phyloP scores from a whole-genome alignment of 2,888 invertebrate genomes.

The Phytoseiulus persimilis region DNA sequence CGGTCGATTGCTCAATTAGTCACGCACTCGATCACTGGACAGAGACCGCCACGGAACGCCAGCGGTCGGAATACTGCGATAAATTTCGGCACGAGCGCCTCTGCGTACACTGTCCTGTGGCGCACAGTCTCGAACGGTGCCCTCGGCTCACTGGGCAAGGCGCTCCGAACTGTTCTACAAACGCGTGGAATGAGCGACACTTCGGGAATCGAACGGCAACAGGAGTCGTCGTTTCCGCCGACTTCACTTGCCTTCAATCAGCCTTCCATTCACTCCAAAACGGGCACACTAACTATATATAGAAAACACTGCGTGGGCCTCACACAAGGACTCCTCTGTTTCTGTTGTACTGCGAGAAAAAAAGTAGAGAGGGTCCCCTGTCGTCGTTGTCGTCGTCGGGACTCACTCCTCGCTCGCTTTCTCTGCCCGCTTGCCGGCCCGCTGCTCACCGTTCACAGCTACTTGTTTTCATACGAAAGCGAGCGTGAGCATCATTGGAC shows the following conservation, averaged over 20 bases:
- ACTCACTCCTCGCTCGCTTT: neutral
- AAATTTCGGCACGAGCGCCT: no score
- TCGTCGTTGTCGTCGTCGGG: neutral
- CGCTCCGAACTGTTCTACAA: neutral
- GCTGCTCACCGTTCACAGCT: neutral
- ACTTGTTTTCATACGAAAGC: neutral
- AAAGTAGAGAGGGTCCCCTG: neutral
- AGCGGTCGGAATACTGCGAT: no score
- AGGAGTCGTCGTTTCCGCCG: slow-evolving; percentile 14
- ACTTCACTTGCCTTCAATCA: slow-evolving; percentile 17
- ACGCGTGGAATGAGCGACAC: neutral
- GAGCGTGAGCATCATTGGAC: neutral
- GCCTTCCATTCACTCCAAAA: slow-evolving; percentile 36
- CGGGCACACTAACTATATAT: slow-evolving; percentile 38
- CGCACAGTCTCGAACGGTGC: neutral
- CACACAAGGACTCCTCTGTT: slow-evolving; percentile 33
- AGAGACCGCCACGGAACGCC: no score
- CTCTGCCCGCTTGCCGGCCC: neutral
- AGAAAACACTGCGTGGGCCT: slow-evolving; percentile 31
- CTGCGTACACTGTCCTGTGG: no score
- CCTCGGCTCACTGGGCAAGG: neutral
- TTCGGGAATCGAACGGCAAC: neutral
- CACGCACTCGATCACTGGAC: no score
- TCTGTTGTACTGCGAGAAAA: neutral
- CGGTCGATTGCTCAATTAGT: no score